phyloP scores from a whole-genome alignment of 2,113 vertebrate genomes.

The Trachemys scripta region DNA sequence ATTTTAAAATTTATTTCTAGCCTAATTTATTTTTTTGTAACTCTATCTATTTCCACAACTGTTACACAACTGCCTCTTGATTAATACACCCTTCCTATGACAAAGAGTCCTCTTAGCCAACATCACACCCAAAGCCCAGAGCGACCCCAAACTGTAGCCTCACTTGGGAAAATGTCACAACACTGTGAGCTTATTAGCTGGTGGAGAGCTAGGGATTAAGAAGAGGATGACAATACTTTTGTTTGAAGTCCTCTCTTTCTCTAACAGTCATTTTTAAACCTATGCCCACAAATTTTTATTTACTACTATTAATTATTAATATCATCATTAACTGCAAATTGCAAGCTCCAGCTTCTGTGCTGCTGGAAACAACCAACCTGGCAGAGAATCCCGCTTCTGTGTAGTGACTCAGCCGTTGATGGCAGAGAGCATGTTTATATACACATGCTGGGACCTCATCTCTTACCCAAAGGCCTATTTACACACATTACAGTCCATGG shows the following conservation, averaged over 20 bases:
- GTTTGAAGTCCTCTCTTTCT: neutral
- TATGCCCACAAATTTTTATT: neutral
- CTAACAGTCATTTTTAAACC: neutral
- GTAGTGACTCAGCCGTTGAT: neutral
- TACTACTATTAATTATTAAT: neutral
- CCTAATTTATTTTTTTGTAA: too few relatives aligned
- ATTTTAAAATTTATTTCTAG: too few relatives aligned
- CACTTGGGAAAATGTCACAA: accelerated
- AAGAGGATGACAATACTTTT: neutral
- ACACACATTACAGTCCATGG: accelerated
- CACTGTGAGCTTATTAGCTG: neutral
- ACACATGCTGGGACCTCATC: neutral
- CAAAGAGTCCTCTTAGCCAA: neutral
- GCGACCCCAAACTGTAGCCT: accelerated
- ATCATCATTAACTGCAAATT: neutral
- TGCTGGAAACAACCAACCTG: neutral
- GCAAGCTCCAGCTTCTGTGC: neutral
- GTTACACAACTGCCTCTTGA: too few relatives aligned
- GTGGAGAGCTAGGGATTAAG: neutral
- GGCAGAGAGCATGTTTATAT: neutral
- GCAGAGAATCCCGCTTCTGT: neutral
- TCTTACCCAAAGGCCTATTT: neutral
- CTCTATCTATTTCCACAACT: too few relatives aligned
- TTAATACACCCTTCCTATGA: too few relatives aligned
- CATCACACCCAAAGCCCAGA: neutral